Conservation (phyloP, 2,113 vertebrate genomes). For the Castor canadensis region DNA sequence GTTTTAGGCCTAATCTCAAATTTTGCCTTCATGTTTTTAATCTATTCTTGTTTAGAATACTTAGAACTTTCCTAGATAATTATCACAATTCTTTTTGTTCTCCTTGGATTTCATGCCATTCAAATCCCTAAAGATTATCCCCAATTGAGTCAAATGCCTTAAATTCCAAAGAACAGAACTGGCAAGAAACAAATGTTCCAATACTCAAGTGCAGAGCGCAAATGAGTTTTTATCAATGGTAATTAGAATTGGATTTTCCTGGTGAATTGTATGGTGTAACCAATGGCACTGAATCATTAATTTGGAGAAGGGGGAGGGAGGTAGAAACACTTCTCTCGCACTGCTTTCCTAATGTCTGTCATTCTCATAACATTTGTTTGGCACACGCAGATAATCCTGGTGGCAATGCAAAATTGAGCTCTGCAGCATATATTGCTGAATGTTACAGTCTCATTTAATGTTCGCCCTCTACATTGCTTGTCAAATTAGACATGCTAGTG, state of each 20-base stretch:
- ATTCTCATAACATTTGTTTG: slow-evolving; percentile 51
- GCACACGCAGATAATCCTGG: slow-evolving; percentile 10
- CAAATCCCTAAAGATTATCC: slow-evolving; percentile 25
- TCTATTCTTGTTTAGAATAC: slow-evolving; percentile 37
- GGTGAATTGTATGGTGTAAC: slow-evolving; percentile 19
- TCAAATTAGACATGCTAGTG: slow-evolving; percentile 74
- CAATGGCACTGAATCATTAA: slow-evolving; percentile 36
- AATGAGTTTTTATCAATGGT: slow-evolving; percentile 19
- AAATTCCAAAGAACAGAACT: slow-evolving; percentile 34
- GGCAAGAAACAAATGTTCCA: slow-evolving; percentile 13
- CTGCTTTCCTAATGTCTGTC: slow-evolving; percentile 34
- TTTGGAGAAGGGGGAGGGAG: background rate
- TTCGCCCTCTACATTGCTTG: slow-evolving; percentile 66
- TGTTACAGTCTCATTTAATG: slow-evolving; percentile 66
- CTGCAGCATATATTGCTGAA: slow-evolving; percentile 37
- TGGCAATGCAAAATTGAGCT: slow-evolving; percentile 25
- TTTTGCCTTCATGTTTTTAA: slow-evolving; percentile 25
- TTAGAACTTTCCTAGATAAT: slow-evolving; percentile 36
- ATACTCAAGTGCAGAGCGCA: background rate
- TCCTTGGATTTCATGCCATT: slow-evolving; percentile 42
- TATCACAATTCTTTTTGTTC: slow-evolving; percentile 48
- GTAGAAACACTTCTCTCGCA: background rate
- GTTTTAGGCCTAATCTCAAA: slow-evolving; percentile 35
- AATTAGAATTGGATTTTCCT: slow-evolving; percentile 40
- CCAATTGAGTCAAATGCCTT: slow-evolving; percentile 25